These are phyloP conservation scores for Panthera tigris DNA, from an alignment of 2,113 vertebrate species.

Conservation along the genomic window DNA sequence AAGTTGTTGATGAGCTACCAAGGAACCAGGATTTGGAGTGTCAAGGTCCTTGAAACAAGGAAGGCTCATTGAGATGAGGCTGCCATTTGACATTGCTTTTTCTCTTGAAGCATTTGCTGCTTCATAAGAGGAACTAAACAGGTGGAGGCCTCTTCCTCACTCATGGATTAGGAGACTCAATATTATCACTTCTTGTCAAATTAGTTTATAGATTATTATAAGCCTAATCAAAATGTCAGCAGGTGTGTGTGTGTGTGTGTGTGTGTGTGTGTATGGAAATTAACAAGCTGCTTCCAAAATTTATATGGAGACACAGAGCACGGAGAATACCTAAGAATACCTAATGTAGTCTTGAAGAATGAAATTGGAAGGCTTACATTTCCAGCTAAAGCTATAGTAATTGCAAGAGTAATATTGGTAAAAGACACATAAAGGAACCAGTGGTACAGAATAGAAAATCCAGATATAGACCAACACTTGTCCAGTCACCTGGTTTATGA, in stretches of 20 bases:
- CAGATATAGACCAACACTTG: not conserved
- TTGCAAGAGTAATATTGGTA: not conserved
- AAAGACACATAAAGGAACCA: not conserved
- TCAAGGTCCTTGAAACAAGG: not conserved
- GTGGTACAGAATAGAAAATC: not conserved
- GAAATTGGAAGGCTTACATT: not conserved
- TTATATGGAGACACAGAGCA: not conserved
- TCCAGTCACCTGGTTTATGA: not conserved
- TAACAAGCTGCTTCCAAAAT: slow-evolving; percentile 17
- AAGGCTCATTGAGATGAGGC: not conserved
- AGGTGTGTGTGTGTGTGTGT: not conserved
- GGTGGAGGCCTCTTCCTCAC: not conserved
- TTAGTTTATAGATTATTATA: slow-evolving; percentile 51
- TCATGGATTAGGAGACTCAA: slow-evolving; percentile 10
- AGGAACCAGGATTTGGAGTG: not conserved
- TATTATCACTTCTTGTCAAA: not conserved
- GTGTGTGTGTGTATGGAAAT: not conserved
- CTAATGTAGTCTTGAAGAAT: slow-evolving; percentile 4
- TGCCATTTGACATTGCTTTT: not conserved
- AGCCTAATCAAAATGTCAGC: slow-evolving; percentile 20
- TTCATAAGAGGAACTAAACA: not conserved
- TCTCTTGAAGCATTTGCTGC: not conserved
- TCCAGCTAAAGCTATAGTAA: not conserved
- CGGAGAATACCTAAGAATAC: not conserved
- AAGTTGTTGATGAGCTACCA: not conserved